A percentile compares a stretch with the other conserved stretches of the same genome.
Evolutionary conservation across 2,113 vertebrate species (phyloP).

Genomic region (Poecile atricapillus): DNA sequence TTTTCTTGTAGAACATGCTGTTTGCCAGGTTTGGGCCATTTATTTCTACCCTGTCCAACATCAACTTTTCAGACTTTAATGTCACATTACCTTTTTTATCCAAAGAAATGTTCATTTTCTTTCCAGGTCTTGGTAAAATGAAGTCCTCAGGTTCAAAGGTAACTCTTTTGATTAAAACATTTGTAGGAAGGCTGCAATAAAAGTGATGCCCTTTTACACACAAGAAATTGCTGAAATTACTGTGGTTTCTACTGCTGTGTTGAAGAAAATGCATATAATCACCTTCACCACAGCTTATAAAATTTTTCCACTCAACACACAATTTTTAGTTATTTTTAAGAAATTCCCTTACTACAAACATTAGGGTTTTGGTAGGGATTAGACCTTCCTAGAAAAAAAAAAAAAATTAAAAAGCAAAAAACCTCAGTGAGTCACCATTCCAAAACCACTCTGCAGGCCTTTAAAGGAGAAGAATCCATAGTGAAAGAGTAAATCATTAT

Average conservation of each 20-base stretch:
- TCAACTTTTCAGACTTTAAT: not conserved
- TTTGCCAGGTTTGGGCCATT: conserved; percentile 33
- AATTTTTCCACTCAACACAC: not conserved
- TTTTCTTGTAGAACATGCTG: conserved; percentile 38
- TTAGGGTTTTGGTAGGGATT: not conserved
- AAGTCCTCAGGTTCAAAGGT: not conserved
- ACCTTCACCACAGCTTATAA: not conserved
- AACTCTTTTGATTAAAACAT: not conserved
- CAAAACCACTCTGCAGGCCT: not conserved
- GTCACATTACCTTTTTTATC: not conserved
- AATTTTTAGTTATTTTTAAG: not conserved
- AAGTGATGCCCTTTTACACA: not conserved
- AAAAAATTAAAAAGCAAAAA: not conserved
- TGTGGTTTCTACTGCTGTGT: not conserved
- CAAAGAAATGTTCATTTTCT: not conserved
- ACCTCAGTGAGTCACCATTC: not conserved
- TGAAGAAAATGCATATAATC: not conserved
- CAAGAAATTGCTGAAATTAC: not conserved
- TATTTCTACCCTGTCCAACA: not conserved
- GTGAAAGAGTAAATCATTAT: not conserved
- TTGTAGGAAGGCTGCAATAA: not conserved
- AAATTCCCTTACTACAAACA: not conserved
- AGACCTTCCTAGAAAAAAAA: not conserved
- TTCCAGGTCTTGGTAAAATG: not conserved
- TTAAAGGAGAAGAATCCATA: not conserved